Evolutionary conservation across 1,140 invertebrate genomes (phyloP).

Genomic region (Leptinotarsa texana): DNA sequence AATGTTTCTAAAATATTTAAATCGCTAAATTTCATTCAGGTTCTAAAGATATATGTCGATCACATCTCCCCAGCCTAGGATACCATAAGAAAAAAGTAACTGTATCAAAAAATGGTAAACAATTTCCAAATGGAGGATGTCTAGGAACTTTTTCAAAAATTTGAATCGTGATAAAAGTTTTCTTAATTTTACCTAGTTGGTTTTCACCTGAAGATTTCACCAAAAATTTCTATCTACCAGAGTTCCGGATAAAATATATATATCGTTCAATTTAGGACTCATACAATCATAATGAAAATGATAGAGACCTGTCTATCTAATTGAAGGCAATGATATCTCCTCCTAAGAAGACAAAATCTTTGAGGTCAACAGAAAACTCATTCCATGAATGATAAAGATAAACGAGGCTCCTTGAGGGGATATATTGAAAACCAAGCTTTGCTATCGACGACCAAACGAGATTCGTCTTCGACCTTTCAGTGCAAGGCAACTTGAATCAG

Average conservation of each 20-base stretch:
- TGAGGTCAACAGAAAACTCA: too few relatives aligned
- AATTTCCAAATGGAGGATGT: neutral
- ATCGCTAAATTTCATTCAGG: too few relatives aligned
- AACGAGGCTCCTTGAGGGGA: too few relatives aligned
- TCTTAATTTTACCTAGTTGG: neutral
- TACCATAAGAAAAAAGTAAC: neutral
- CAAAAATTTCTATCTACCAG: neutral
- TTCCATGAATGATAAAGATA: too few relatives aligned
- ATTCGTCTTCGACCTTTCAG: neutral
- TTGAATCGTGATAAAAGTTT: neutral
- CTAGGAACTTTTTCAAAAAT: neutral
- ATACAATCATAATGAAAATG: too few relatives aligned
- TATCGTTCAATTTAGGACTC: too few relatives aligned
- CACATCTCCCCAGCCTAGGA: neutral
- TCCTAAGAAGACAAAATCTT: too few relatives aligned
- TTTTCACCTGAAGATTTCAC: neutral
- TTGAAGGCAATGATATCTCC: too few relatives aligned
- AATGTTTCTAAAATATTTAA: too few relatives aligned
- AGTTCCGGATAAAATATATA: neutral
- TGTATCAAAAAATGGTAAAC: neutral
- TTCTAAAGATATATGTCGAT: neutral
- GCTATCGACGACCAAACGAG: neutral
- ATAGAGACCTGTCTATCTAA: too few relatives aligned
- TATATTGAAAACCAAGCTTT: neutral
- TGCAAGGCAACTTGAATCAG: neutral